Evolutionary conservation across 2,888 invertebrate genomes (phyloP), one percentile per base, ranked within the genome.

Genomic region (Argyresthia goedartella): DNA sequence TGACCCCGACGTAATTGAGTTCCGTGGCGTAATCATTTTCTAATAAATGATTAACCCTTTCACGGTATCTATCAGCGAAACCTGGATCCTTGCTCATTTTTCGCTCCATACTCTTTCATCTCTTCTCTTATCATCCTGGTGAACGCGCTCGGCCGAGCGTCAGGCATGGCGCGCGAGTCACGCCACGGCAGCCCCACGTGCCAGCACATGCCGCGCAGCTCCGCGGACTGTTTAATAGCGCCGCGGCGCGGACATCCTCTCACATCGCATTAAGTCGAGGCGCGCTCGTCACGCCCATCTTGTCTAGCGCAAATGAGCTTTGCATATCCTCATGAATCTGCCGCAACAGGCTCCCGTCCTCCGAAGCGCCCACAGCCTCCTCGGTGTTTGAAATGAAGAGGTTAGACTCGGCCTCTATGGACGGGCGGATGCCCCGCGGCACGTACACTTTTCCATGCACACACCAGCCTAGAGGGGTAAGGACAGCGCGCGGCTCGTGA

Each of bases 51-150:
- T 43, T 8, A 1, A 53, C 39, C n/a, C 53, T 43, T n/a, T 43
- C 53, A 1, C 9, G 4, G 53, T 51, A 51, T 11, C 48, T 33
- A 9, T 16, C 8, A 11, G 48, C 49, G 4, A 25, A 53, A 9
- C 44, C 49, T 41, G 4, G n/a, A 36, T 52, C 16, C 4, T 13
- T 11, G 1, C 1, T 13, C 44, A 33, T 52, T 63, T 50, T 49
- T 59, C 13, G 56, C 59, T 1, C 53, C 53, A 7, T 56, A 56
- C 25, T 6, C 52, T 70, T n/a, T 69, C 15, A 65, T 65, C 59
- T 1, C 53, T 52, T 4, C 56, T 54, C 53, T 70, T 69, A 15
- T 65, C 65, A 64, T 48, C 41, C 64, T 53, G 9, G 10, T 39
- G 1, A 57, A 1, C 1, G 62, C 63, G 11, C n/a, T 53, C 33